Evolutionary conservation across 2,888 invertebrate genomes (phyloP), one percentile per base, ranked within the genome.

Genomic region (Dolichopus griseipennis): DNA sequence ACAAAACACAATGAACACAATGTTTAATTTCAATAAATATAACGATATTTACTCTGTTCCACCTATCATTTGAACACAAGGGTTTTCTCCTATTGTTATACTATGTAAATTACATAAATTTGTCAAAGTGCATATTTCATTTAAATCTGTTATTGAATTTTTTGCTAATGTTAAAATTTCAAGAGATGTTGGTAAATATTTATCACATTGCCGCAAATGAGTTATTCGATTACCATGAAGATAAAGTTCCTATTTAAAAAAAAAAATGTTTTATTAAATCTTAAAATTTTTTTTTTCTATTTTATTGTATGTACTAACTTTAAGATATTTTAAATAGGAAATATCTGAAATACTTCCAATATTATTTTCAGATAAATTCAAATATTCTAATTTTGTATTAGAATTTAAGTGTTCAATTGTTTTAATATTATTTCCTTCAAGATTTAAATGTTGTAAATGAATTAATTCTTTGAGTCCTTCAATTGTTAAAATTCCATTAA

Each of bases 371-470:
- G 95, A 93, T 73, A 96, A 82, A 83, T 96, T 95, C 74, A 96
- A 81, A 78, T 90, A 87, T 78, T 93, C 92, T 78, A 96, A 82
- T 76, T 90, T 89, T 65, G 87, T 84, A 78, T 93, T 95, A 73
- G 89, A 87, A 76, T 91, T 90, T 72, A 96, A 83, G 82, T 93
- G 93, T 76, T 95, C 95, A 77, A 95, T 92, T n/a, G 89, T 88
- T 86, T 95, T 95, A 75, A 96, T 92, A 76, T 91, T 94, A 83
- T 96, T 96, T 71, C 92, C 92, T 81, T 91, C 87, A 71, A 96
- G 83, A 81, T 93, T 92, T 67, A 96, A 84, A 76, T 90, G 90
- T 77, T 89, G 89, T 70, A 96, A 84, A 76, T 91, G 89, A 67
- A 86, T 84, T 72, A 96, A 85, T 70, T 94, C 93, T 79, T 92